Base-by-base conservation (phyloP, 2,113 vertebrate genomes). In the Pogonocichla stellata region DNA sequence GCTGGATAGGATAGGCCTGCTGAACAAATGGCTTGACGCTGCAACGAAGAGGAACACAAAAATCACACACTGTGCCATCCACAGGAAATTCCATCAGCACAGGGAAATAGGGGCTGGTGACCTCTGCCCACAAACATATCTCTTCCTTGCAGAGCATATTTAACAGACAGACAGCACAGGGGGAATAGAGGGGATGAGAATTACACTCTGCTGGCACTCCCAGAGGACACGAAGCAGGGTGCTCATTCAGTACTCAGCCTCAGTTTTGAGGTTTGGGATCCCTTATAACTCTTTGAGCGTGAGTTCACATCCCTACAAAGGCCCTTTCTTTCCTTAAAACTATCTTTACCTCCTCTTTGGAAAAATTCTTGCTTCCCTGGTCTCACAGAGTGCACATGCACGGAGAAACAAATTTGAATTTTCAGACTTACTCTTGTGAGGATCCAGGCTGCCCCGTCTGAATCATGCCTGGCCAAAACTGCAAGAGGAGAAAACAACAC, bases 401-500 rank as follows among this genome's bases (percentile, higher is more conserved):
- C 0, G 81, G 1, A 86, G 78, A 82, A 86, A 43, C 3, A 13
- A 6, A 48, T 43, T 57, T 54, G 38, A 85, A 58, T 88, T 86
- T 92, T 54, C 70, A 92, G 54, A 98, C 99, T 99, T 98, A 99
- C 99, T 99, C 99, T 99, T 99, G 99, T 2, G 99, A 99, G 69
- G 99, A 99, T 98, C 99, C 99, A 56, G 99, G 99, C 97, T 99
- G 99, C 79, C 99, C 99, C 29, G 99, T 98, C 48, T 99, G 99
- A 97, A 99, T 99, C 99, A 99, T 99, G 51, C 99, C 99, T 53
- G 99, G 99, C 99, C 99, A 99, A 98, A 99, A 98, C 99, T 99
- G 94, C 74, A 98, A 98, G 78, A 96, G 47, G 60, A 84, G 85
- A 83, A 91, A 75, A 97, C 50, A 91, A 67, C 80, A 70, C 70